Evolutionary conservation across 2,113 vertebrate genomes (phyloP), one percentile per base, ranked within the genome.

Genomic region (Oryzias javanicus): DNA sequence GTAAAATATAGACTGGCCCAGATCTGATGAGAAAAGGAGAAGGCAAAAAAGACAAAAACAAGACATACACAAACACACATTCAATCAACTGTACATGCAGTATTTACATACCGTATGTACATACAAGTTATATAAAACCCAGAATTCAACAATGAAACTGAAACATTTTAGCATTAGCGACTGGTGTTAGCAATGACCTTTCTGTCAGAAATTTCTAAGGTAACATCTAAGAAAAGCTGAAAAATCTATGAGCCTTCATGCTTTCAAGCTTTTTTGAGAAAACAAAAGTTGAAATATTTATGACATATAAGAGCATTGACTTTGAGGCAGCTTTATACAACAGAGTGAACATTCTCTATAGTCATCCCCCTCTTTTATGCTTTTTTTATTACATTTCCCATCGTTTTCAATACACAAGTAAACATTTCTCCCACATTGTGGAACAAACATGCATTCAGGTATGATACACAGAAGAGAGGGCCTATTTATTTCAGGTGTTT

Each of bases 1-100:
- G 86, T 99, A 99, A 98, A 99, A 99, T 94, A 98, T 96, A 69
- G 97, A 98, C 91, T 98, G 97, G 89, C 97, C 97, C 80, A 98
- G 94, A 95, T 99, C 97, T 99, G 92, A 79, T 80, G 88, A 74
- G 71, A 86, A 83, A 86, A 40, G 63, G 55, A 58, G 73, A 74
- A 74, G 49, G 83, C 64, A 78, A 76, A 79, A 12, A 74, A 78
- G 66, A 76, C 75, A 74, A 78, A 68, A 78, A 63, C 57, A 64
- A 51, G 89, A 92, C 91, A 91, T 83, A 85, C 53, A 88, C 78
- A 87, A 70, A 85, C 72, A 83, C 80, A 72, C 69, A 85, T 90
- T 90, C 85, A 90, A 88, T 86, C 47, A 86, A 70, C 78, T 63
- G 76, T 47, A 55, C 70, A 74, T 86, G 87, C 83, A 83, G 80